phyloP scores from a whole-genome alignment of 2,888 invertebrate species.

The Hyalella azteca region DNA sequence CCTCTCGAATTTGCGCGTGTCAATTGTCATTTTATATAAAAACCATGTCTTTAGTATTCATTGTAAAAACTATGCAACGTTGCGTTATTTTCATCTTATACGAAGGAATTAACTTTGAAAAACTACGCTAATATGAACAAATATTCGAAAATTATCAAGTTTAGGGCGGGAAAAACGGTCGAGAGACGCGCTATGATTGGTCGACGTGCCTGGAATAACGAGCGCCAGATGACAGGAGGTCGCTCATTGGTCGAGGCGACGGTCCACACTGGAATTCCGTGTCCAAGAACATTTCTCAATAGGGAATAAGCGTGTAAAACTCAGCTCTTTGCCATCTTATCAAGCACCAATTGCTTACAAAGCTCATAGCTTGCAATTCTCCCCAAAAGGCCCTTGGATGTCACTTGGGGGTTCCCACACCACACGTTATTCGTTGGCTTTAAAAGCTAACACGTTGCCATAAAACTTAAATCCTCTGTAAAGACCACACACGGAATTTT shows the following conservation, averaged over 20 bases:
- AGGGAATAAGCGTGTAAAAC: slow-evolving; percentile 8
- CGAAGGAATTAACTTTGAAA: too few species aligned
- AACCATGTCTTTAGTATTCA: too few species aligned
- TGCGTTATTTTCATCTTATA: neutral
- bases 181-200: neutral
- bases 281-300: neutral
- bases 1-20: too few species aligned
- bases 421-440: too few species aligned
- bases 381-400: neutral
- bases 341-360: slow-evolving; percentile 26
- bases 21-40: too few species aligned
- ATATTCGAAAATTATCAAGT: too few species aligned
- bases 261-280: slow-evolving; percentile 4
- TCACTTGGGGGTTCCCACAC: too few species aligned
- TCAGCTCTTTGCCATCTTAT: neutral
- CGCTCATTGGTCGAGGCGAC: neutral
- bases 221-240: neutral
- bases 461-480: too few species aligned
- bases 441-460: too few species aligned
- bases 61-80: neutral
- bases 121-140: too few species aligned
- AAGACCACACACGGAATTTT: too few species aligned
- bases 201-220: neutral
- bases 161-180: too few species aligned
- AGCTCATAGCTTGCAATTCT: slow-evolving; percentile 8